Evolutionary conservation across 2,888 invertebrate species (phyloP).

Genomic region (Cryptocephalus primarius): DNA sequence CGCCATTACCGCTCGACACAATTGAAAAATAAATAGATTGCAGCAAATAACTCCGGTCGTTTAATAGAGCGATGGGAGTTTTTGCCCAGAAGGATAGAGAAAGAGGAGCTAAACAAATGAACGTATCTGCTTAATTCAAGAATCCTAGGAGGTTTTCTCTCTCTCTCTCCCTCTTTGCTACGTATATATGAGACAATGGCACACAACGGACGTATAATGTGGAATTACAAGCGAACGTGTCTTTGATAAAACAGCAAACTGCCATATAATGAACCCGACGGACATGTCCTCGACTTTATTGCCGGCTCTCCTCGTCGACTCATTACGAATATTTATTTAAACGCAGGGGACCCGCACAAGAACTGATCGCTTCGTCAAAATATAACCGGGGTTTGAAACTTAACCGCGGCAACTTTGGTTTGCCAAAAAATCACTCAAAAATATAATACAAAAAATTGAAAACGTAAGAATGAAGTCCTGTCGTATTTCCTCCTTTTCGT

Average conservation of each 20-base stretch:
- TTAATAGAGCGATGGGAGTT: constrained; percentile 21
- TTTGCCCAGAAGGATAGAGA: constrained; percentile 17
- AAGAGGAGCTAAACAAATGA: not conserved
- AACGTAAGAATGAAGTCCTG: too few relatives aligned
- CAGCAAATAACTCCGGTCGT: constrained; percentile 14
- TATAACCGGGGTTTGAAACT: too few relatives aligned
- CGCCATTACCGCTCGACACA: constrained; percentile 13
- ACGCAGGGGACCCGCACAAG: too few relatives aligned
- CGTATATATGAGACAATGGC: constrained; percentile 7
- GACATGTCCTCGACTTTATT: too few relatives aligned
- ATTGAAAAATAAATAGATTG: constrained; percentile 15
- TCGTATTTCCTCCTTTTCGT: too few relatives aligned
- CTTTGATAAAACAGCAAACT: constrained; percentile 6
- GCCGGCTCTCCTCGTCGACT: too few relatives aligned
- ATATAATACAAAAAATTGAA: too few relatives aligned
- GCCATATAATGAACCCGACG: too few relatives aligned
- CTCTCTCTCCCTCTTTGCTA: not conserved
- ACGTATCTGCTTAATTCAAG: constrained; percentile 1
- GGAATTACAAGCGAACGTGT: constrained; percentile 6
- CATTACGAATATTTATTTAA: too few relatives aligned
- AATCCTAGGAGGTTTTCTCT: not conserved
- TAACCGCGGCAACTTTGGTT: too few relatives aligned
- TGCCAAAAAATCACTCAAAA: too few relatives aligned
- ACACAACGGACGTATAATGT: constrained; percentile 5
- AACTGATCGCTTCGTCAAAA: too few relatives aligned